A percentile compares a stretch with the other conserved stretches of the same genome.
Evolutionary conservation across 2,888 invertebrate genomes (phyloP).

Genomic region (Cephus nigrinus): DNA sequence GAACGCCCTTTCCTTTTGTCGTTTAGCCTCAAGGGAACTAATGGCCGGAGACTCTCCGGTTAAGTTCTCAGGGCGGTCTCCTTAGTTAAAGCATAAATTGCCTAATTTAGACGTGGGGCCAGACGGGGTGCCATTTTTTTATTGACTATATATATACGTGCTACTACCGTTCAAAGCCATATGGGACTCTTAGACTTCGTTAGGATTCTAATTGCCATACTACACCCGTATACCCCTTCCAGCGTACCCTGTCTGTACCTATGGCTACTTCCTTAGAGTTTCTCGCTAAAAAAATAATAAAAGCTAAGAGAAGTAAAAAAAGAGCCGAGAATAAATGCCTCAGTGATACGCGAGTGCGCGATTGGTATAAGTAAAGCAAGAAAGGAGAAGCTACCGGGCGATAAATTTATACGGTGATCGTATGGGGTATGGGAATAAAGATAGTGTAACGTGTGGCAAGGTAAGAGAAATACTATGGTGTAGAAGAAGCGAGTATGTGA

Average conservation of each 20-base stretch:
- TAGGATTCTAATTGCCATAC: neutral
- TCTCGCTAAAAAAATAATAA: neutral
- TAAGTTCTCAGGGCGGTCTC: conserved; percentile 3
- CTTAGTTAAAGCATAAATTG: conserved; percentile 17
- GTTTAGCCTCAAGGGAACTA: neutral
- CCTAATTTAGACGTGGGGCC: conserved; percentile 22
- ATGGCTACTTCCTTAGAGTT: neutral
- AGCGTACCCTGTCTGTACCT: neutral
- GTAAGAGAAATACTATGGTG: neutral
- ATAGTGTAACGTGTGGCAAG: conserved; percentile 11
- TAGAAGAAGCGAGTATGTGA: conserved; percentile 1
- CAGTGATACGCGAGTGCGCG: conserved; percentile 8
- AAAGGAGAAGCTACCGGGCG: conserved; percentile 31
- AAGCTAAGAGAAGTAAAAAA: neutral
- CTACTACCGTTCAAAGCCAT: neutral
- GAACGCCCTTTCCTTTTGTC: conserved; percentile 7
- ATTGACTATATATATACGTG: conserved; percentile 1
- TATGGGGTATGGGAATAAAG: conserved; percentile 19
- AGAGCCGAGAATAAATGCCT: conserved; percentile 9
- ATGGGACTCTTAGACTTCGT: neutral
- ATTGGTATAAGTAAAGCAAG: conserved; percentile 6
- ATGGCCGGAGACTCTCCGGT: neutral
- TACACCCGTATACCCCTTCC: neutral
- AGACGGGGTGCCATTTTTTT: conserved; percentile 30
- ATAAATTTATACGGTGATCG: conserved; percentile 32